Percentiles rank a stretch among this genome's conserved stretches.
phyloP scores from a whole-genome alignment of 2,113 vertebrate species.

The Anser brachyrhynchus region DNA sequence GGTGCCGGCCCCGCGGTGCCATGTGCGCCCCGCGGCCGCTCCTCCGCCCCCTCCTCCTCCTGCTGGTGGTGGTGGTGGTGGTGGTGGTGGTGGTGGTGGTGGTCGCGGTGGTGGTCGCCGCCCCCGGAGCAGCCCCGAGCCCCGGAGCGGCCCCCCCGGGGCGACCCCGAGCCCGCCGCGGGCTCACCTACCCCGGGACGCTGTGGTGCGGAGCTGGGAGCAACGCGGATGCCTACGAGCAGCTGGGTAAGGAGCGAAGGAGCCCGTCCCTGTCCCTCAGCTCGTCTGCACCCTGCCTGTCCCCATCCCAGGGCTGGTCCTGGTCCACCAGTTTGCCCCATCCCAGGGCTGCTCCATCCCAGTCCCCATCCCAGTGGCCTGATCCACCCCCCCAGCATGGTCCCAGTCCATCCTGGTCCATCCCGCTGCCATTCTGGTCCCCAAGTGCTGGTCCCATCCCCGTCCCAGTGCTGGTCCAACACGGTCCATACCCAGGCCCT shows the following conservation, averaged over 20 bases:
- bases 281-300: not conserved
- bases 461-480: not conserved
- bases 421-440: not conserved
- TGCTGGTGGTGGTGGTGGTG: not conserved
- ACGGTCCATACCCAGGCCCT: not conserved
- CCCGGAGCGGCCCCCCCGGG: not conserved
- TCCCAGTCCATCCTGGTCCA: no score
- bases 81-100: no score
- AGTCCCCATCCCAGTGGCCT: not conserved
- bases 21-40: slow-evolving; percentile 6
- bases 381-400: not conserved
- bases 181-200: slow-evolving; percentile 85
- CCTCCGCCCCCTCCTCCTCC: not conserved
- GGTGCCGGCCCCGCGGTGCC: not conserved
- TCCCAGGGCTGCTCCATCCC: not conserved
- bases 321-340: not conserved
- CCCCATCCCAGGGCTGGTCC: not conserved
- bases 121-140: not conserved
- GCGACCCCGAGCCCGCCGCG: slow-evolving; percentile 74
- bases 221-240: slow-evolving; percentile 80
- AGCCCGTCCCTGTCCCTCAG: fast-evolving
- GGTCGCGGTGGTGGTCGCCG: not conserved
- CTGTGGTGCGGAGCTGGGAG: slow-evolving; percentile 87
- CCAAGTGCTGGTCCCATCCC: not conserved
- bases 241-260: slow-evolving; percentile 75